phyloP scores from a whole-genome alignment of 2,113 vertebrate species.

The Heliornis fulica region DNA sequence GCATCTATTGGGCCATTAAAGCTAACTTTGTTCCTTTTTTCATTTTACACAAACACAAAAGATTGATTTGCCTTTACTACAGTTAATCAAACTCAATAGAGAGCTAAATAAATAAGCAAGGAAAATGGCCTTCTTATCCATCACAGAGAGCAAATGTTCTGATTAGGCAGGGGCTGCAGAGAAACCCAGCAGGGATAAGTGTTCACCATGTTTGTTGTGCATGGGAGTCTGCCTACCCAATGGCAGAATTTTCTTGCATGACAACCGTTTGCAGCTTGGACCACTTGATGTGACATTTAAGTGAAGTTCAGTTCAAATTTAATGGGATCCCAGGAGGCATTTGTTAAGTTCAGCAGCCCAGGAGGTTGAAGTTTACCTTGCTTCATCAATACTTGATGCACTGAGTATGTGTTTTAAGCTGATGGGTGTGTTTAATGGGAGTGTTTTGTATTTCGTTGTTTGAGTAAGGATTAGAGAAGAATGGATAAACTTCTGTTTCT shows the following conservation, averaged over 20 bases:
- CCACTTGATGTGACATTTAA: neutral
- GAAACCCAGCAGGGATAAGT: slow-evolving; percentile 26
- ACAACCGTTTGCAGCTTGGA: neutral
- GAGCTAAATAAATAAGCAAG: slow-evolving; percentile 29
- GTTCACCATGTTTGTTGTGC: neutral
- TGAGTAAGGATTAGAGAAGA: neutral
- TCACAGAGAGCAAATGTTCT: slow-evolving; percentile 11
- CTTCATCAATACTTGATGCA: neutral
- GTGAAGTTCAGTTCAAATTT: neutral
- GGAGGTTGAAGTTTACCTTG: neutral
- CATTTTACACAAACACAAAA: slow-evolving; percentile 28
- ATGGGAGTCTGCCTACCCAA: neutral
- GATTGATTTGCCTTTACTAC: slow-evolving; percentile 45
- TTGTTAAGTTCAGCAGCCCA: neutral
- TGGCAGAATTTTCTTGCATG: slow-evolving; percentile 14
- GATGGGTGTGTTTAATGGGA: neutral
- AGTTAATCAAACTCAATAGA: slow-evolving; percentile 34
- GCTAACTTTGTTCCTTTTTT: slow-evolving; percentile 56
- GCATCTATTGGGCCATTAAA: slow-evolving; percentile 56
- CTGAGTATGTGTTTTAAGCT: neutral
- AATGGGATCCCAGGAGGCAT: neutral
- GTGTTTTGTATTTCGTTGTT: neutral
- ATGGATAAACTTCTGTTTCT: neutral
- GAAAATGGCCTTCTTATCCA: slow-evolving; percentile 50
- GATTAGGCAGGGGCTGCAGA: slow-evolving; percentile 28